These are phyloP conservation scores for Phoxinus dragarum DNA, from an alignment of 2,797 vertebrate species.

Conservation along the genomic window DNA sequence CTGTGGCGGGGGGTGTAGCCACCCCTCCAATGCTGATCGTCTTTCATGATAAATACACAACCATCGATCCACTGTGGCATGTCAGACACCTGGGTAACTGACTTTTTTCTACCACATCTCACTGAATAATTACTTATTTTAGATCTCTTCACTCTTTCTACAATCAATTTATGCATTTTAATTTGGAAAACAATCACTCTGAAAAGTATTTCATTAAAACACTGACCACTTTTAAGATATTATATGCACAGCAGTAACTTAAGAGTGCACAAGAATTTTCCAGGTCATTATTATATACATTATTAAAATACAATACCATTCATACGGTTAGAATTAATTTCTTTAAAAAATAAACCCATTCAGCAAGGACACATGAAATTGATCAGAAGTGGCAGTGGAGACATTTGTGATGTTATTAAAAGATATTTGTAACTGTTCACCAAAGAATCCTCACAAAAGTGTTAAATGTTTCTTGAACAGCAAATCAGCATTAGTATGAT, in stretches of 20 bases:
- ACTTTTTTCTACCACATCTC: not conserved
- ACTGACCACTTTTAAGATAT: not conserved
- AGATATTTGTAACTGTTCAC: not conserved
- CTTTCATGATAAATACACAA: slow-evolving; percentile 90
- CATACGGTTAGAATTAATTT: not conserved
- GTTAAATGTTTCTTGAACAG: not conserved
- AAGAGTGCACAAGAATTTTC: not conserved
- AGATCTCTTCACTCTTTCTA: not conserved
- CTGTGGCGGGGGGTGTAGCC: slow-evolving; percentile 89
- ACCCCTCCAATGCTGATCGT: slow-evolving; percentile 94
- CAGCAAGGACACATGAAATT: not conserved
- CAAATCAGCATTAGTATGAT: not conserved
- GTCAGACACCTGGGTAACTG: slow-evolving; percentile 90
- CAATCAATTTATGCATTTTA: not conserved
- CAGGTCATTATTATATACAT: too few relatives aligned
- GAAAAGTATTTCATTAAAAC: not conserved
- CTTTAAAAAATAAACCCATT: not conserved
- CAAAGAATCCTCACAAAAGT: not conserved
- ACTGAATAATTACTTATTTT: not conserved
- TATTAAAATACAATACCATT: not conserved
- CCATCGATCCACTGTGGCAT: slow-evolving; percentile 91
- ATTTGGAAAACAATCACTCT: not conserved
- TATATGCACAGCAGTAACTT: not conserved
- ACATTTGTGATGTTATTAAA: not conserved
- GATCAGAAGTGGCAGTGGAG: not conserved